Conservation (phyloP, 2,888 invertebrate species). For the Ormia ochracea region DNA sequence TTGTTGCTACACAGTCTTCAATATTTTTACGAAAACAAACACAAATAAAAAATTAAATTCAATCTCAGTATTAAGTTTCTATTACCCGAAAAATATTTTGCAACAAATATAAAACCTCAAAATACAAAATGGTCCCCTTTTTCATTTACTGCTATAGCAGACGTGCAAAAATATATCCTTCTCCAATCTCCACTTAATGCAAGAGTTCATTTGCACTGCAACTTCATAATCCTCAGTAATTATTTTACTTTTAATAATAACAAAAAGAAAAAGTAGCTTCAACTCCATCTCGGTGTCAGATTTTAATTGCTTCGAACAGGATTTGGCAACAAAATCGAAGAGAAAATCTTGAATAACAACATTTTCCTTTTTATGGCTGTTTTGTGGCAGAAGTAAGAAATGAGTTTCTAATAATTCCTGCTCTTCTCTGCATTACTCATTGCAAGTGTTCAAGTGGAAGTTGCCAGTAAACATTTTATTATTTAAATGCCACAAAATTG, state of each 20-base stretch:
- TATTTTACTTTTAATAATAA: too few relatives aligned
- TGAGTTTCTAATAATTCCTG: slow-evolving; percentile 18
- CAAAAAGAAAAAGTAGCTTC: too few relatives aligned
- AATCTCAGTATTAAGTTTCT: slow-evolving; percentile 35
- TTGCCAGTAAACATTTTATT: slow-evolving; percentile 54
- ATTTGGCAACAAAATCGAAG: too few relatives aligned
- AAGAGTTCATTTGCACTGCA: too few relatives aligned
- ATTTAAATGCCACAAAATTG: slow-evolving; percentile 54
- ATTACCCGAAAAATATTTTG: not conserved
- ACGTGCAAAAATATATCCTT: too few relatives aligned
- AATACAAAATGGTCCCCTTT: too few relatives aligned
- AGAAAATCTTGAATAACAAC: not conserved
- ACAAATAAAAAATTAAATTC: slow-evolving; percentile 21
- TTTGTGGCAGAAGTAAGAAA: not conserved
- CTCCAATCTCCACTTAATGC: too few relatives aligned
- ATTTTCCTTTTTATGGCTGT: not conserved
- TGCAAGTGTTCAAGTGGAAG: not conserved
- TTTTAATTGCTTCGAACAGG: too few relatives aligned
- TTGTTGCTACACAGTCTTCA: not conserved
- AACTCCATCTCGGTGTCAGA: too few relatives aligned
- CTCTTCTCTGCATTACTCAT: not conserved
- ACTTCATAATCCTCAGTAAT: too few relatives aligned
- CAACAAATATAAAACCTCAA: not conserved
- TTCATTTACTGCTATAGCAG: too few relatives aligned
- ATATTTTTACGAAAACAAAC: not conserved